Percentiles rank a stretch among this genome's conserved stretches.
Conservation (phyloP, 1,140 invertebrate genomes). For the Phortica variegata region DNA sequence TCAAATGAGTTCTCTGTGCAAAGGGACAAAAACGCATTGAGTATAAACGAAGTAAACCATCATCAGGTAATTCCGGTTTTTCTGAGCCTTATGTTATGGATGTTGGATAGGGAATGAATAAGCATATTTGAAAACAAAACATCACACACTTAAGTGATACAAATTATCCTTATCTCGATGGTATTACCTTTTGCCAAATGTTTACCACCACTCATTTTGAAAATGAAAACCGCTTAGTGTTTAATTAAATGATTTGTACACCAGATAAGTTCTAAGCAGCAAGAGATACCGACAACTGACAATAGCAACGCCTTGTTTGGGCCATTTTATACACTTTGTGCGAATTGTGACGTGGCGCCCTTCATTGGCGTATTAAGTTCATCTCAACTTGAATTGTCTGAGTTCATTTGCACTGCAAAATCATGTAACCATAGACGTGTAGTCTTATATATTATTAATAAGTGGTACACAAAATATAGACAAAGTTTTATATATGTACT, state of each 20-base stretch:
- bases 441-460: too few species aligned
- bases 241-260: too few species aligned
- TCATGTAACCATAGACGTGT: too few species aligned
- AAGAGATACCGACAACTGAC: slow-evolving; percentile 21
- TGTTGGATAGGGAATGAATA: not conserved
- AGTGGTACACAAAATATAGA: too few species aligned
- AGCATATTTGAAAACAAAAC: not conserved
- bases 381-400: not conserved
- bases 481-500: too few species aligned
- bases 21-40: slow-evolving; percentile 90
- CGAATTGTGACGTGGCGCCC: slow-evolving; percentile 18
- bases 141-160: not conserved
- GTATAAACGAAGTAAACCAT: slow-evolving; percentile 76
- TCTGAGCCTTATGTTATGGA: slow-evolving; percentile 63
- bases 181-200: slow-evolving; percentile 39
- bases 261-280: slow-evolving; percentile 9
- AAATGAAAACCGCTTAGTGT: too few species aligned
- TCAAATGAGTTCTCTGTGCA: slow-evolving; percentile 79
- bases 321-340: slow-evolving; percentile 23
- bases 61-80: slow-evolving; percentile 63
- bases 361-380: slow-evolving; percentile 21
- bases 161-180: too few species aligned
- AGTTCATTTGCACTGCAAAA: too few species aligned
- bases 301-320: too few species aligned
- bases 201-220: slow-evolving; percentile 45